Evolutionary conservation across 2,888 invertebrate genomes (phyloP), one percentile per base, ranked within the genome.

Genomic region (Parthenolecanium corni): DNA sequence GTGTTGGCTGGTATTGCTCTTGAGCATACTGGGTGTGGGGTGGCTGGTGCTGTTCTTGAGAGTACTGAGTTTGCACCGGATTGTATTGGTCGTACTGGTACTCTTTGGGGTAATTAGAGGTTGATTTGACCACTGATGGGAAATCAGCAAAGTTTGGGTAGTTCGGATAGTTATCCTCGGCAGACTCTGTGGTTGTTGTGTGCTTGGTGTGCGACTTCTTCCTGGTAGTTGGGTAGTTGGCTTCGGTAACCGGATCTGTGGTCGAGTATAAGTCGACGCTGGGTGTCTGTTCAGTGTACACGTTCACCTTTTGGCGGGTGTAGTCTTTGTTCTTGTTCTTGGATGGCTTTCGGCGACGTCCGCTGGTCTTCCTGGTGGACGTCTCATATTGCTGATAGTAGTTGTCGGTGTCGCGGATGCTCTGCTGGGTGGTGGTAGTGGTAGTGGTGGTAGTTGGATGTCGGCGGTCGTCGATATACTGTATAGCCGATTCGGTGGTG

Each of bases 151-250:
- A 63, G 1, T 65, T 52, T 23, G 56, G 21, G 52, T 65, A 46
- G 66, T 58, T 46, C 56, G 49, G 65, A 68, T 66, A 64, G 65
- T 67, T 67, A 64, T 66, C 23, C 62, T 66, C 44, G 24, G 75
- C 71, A 21, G 69, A 66, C 11, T 73, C 75, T 9, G 73, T 74
- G 71, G 73, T 75, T 9, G 73, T 74, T 71, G 73, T 69, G 16
- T 62, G 47, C 23, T 64, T 65, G 11, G 47, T 40, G 6, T 52
- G 57, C 40, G 47, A 66, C 21, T 57, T 57, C 20, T 61, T 23
- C 21, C 21, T 21, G 23, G 11, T 51, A 12, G 51, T 3, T 24
- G 40, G 21, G 23, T 47, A 49, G 16, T 52, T 44, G 6, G 23
- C 25, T 6, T 53, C 18, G 42, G 31, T 36, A 12, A 36, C 54